phyloP scores from a whole-genome alignment of 2,888 invertebrate species.

The Aphrophora alni region DNA sequence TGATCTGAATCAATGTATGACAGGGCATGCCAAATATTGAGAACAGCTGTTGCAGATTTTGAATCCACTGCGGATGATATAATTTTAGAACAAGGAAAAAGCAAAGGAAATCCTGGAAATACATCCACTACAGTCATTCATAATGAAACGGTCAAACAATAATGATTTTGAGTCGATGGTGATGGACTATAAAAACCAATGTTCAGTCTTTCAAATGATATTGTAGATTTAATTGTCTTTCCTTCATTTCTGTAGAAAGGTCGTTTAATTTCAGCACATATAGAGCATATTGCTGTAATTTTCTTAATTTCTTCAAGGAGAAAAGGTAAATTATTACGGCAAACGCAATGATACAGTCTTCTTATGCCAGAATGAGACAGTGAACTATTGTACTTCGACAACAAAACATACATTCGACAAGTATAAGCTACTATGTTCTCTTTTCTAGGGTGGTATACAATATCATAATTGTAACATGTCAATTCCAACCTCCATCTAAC shows the following conservation, averaged over 20 bases:
- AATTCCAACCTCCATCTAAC: not conserved
- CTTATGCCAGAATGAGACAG: not conserved
- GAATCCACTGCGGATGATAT: not conserved
- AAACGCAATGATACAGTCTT: too few relatives aligned
- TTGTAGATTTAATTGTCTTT: not conserved
- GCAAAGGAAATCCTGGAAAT: conserved; percentile 42
- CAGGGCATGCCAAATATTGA: not conserved
- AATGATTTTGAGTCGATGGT: conserved; percentile 19
- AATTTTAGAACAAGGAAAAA: not conserved
- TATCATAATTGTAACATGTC: not conserved
- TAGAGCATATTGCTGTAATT: not conserved
- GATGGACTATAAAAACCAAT: conserved; percentile 27
- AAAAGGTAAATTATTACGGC: not conserved
- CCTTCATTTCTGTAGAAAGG: not conserved
- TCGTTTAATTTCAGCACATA: not conserved
- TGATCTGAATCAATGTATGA: conserved; percentile 2
- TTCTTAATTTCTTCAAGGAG: too few relatives aligned
- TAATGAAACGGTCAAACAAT: too few relatives aligned
- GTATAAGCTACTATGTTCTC: not conserved
- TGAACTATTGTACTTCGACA: not conserved
- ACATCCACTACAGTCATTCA: conserved; percentile 42
- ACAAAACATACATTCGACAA: not conserved
- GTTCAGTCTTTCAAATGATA: not conserved
- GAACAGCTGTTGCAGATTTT: not conserved
- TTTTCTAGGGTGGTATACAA: not conserved